Percentiles rank a stretch among this genome's conserved stretches.
Conservation (phyloP, 2,888 invertebrate species). For the Agapetus fuscipes region DNA sequence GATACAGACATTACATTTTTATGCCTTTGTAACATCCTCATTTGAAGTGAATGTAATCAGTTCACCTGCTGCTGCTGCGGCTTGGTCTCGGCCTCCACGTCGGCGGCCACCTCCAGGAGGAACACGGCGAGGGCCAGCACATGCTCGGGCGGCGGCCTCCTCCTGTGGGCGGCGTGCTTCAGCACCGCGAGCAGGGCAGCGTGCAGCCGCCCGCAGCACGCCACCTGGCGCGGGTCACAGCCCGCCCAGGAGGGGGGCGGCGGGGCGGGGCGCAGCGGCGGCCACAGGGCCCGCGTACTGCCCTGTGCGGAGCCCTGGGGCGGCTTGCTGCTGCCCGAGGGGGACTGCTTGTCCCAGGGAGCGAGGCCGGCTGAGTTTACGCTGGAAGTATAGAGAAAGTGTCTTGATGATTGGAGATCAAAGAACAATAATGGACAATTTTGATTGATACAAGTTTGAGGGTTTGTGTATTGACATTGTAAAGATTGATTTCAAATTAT, state of each 20-base stretch:
- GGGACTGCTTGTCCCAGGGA: neutral
- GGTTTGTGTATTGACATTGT: too few relatives aligned
- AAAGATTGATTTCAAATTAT: too few relatives aligned
- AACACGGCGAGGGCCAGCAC: conserved; percentile 79
- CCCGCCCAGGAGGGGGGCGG: conserved; percentile 26
- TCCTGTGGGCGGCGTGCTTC: conserved; percentile 70
- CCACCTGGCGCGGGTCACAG: conserved; percentile 34
- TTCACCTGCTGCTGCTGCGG: too few relatives aligned
- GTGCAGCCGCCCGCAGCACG: conserved; percentile 46
- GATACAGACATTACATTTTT: too few relatives aligned
- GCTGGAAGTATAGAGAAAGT: neutral
- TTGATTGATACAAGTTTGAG: too few relatives aligned
- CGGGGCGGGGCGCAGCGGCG: conserved; percentile 32
- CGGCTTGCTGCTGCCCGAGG: conserved; percentile 7
- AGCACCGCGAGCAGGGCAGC: conserved; percentile 71
- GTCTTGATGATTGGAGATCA: too few relatives aligned
- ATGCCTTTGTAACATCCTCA: too few relatives aligned
- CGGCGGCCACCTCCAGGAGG: conserved; percentile 75
- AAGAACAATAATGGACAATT: too few relatives aligned
- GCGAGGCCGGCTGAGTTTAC: neutral
- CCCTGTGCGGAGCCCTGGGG: conserved; percentile 12
- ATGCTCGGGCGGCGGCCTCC: conserved; percentile 63
- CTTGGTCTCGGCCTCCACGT: conserved; percentile 30
- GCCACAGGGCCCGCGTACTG: conserved; percentile 32
- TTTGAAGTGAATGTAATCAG: too few relatives aligned